Conservation (phyloP, 2,888 invertebrate species). For the Tinea trinotella region DNA sequence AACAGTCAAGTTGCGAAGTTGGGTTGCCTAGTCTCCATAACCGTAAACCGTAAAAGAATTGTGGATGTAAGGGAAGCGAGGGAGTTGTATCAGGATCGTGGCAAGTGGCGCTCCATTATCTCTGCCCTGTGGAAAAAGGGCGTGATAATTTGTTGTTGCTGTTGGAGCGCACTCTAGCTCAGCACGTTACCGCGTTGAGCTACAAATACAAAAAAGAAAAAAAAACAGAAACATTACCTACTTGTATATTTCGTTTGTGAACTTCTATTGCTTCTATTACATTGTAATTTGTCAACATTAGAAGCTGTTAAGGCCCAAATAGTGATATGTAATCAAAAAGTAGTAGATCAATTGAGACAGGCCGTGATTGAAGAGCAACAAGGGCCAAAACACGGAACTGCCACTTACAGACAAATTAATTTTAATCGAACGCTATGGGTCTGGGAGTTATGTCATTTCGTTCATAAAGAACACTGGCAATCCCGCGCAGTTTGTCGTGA, state of each 20-base stretch:
- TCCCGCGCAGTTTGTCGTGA: slow-evolving; percentile 7
- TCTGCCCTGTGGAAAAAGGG: too few relatives aligned
- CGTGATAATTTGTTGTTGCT: too few relatives aligned
- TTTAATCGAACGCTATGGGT: slow-evolving; percentile 20
- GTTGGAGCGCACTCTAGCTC: too few relatives aligned
- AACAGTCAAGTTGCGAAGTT: too few relatives aligned
- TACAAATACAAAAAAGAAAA: neutral
- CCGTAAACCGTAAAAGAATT: too few relatives aligned
- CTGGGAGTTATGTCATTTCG: neutral
- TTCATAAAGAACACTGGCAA: neutral
- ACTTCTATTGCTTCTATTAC: neutral
- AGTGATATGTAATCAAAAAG: slow-evolving; percentile 18
- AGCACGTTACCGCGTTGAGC: too few relatives aligned
- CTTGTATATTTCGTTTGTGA: neutral
- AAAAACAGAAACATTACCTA: neutral
- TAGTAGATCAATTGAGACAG: slow-evolving; percentile 24
- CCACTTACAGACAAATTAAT: slow-evolving; percentile 23
- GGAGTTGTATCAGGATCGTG: too few relatives aligned
- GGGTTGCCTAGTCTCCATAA: too few relatives aligned
- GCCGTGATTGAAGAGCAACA: slow-evolving; percentile 23
- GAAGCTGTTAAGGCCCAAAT: slow-evolving; percentile 14
- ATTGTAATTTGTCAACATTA: slow-evolving; percentile 12
- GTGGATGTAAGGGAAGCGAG: too few relatives aligned
- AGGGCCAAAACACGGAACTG: slow-evolving; percentile 22
- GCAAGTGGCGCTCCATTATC: too few relatives aligned